phyloP scores from a whole-genome alignment of 2,113 vertebrate species.

The Strix aluco region DNA sequence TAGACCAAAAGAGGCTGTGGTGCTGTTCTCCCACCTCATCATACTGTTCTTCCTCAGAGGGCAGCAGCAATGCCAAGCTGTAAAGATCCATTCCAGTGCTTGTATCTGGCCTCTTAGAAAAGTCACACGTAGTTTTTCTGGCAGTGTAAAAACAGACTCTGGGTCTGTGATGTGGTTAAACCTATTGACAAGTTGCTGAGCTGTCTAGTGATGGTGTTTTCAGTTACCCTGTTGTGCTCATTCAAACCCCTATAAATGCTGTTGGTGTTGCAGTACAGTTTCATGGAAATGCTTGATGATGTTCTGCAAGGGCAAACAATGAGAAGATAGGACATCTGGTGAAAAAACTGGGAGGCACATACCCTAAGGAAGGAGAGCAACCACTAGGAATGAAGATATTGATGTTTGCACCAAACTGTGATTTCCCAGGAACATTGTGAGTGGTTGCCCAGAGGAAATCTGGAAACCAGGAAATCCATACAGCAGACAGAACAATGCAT shows the following conservation, averaged over 20 bases:
- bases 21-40: constrained; percentile 68
- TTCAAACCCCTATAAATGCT: background rate
- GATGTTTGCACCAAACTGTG: background rate
- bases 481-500: background rate
- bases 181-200: background rate
- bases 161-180: background rate
- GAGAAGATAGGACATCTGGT: background rate
- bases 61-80: constrained; percentile 53
- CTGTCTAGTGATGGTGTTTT: background rate
- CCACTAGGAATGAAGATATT: background rate
- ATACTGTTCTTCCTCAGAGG: constrained; percentile 49
- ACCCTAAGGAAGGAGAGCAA: background rate
- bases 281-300: background rate
- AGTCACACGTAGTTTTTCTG: background rate
- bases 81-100: constrained; percentile 53
- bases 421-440: background rate
- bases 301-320: background rate
- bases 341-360: background rate
- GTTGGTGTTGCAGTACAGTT: background rate
- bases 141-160: background rate
- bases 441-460: background rate
- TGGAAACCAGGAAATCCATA: background rate
- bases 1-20: constrained; percentile 37
- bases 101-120: background rate
- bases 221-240: background rate